These are phyloP conservation scores for Limnothrissa miodon DNA, from an alignment of 2,113 vertebrate species.

Conservation along the genomic window DNA sequence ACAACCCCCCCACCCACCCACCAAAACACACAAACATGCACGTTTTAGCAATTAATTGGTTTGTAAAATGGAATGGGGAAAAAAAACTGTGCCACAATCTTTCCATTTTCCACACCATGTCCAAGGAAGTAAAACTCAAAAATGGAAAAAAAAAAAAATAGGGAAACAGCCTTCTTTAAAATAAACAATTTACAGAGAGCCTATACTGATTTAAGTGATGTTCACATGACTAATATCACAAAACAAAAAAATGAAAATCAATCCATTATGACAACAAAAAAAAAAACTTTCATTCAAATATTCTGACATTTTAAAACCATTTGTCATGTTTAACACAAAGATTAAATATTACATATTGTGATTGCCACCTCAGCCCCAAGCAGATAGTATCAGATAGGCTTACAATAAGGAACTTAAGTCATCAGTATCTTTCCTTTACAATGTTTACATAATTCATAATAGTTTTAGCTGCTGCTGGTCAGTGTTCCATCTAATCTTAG, in stretches of 20 bases:
- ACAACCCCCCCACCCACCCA: background rate
- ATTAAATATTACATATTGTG: background rate
- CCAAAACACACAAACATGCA: background rate
- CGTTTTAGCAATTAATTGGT: background rate
- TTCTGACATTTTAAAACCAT: conserved; percentile 3
- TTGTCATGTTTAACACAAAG: conserved; percentile 1
- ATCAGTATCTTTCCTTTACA: background rate
- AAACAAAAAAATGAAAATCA: background rate
- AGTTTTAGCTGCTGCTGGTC: conserved; percentile 10
- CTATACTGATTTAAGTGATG: background rate
- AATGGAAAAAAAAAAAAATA: background rate
- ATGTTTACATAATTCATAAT: background rate
- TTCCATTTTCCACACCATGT: background rate
- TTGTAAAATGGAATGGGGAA: background rate
- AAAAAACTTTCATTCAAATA: background rate
- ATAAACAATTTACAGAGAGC: conserved; percentile 1
- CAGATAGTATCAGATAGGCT: conserved; percentile 7
- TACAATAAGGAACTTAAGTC: background rate
- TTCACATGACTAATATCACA: background rate
- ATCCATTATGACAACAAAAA: background rate
- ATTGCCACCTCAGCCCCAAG: conserved; percentile 3
- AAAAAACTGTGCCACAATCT: background rate
- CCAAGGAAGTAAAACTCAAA: background rate
- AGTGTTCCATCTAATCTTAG: background rate
- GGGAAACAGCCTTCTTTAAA: background rate